Evolutionary conservation across 2,797 vertebrate species (phyloP), one percentile per base, ranked within the genome.

Genomic region (Microhierax caerulescens): DNA sequence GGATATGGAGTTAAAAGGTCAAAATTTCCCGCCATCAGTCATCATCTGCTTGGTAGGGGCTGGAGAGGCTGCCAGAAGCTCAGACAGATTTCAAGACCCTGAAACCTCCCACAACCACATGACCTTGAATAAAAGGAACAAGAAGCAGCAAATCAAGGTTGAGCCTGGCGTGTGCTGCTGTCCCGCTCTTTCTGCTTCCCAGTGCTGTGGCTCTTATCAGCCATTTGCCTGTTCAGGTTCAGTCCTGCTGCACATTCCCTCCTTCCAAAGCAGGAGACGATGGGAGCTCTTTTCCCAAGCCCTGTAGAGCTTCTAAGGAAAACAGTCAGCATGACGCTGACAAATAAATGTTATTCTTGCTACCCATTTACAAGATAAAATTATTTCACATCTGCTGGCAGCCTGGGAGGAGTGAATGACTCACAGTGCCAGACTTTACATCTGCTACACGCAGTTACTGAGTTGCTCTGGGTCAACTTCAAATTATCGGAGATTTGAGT

Each of bases 1-100:
- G 85, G 81, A 81, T 91, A 94, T 88, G 89, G 88, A 90, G 93
- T 95, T 88, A 80, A 96, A 93, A 91, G 93, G 94, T 95, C 96
- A 96, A 91, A 86, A 91, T 78, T 95, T 91, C 94, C 94, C 3
- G 2, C 84, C 85, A 84, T 95, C 90, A 81, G 89, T 94, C 90
- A 89, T 89, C 59, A 14, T 84, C 82, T 82, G 81, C 81, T 24
- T 89, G 86, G 82, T 79, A 84, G 75, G 64, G 87, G 56, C 41
- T 5, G 1, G 54, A 64, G 82, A 82, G 70, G 11, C 54, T 88
- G 94, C 84, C 94, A 96, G 86, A n/a, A 83, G 67, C 88, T 83
- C 60, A 81, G 87, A 34, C 77, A 61, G 30, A 90, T 82, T 72
- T 87, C 48, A 34, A 63, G 76, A 88, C 28, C 37, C 69, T 65